phyloP scores from a whole-genome alignment of 2,797 vertebrate genomes.

The Parauchenoglanis ngamensis region DNA sequence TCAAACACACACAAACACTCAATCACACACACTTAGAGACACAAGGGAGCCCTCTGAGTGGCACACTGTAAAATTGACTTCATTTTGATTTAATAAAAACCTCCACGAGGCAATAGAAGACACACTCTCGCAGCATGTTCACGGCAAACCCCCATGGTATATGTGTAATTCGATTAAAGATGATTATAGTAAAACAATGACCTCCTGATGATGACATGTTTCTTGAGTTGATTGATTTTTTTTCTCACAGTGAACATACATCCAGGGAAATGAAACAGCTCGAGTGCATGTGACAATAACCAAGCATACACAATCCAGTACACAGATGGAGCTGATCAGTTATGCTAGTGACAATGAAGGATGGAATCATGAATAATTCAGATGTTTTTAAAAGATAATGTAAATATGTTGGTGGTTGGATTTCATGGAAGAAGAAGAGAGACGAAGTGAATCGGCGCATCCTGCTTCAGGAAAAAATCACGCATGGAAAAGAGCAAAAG shows the following conservation, averaged over 20 bases:
- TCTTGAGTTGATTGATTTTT: conserved; percentile 7
- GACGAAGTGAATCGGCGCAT: conserved; percentile 66
- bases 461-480: conserved; percentile 20
- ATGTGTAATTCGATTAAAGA: conserved; percentile 35
- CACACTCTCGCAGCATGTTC: neutral
- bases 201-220: conserved; percentile 21
- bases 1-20: conserved; percentile 46
- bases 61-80: conserved; percentile 30
- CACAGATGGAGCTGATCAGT: conserved; percentile 78
- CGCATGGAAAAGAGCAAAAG: conserved; percentile 8
- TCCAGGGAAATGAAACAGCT: conserved; percentile 27
- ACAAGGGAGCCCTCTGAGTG: conserved; percentile 17
- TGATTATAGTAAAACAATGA: conserved; percentile 31
- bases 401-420: conserved; percentile 81
- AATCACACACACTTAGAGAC: neutral
- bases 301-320: conserved; percentile 70
- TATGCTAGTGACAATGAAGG: conserved; percentile 81
- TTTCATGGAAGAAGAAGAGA: conserved; percentile 79
- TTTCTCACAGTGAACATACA: conserved; percentile 9
- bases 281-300: conserved; percentile 28
- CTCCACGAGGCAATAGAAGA: neutral
- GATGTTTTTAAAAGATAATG: conserved; percentile 86
- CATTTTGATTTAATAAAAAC: conserved; percentile 35
- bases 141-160: neutral
- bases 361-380: conserved; percentile 87